Evolutionary conservation across 1,140 invertebrate genomes (phyloP).

Genomic region (Zaprionus capensis): DNA sequence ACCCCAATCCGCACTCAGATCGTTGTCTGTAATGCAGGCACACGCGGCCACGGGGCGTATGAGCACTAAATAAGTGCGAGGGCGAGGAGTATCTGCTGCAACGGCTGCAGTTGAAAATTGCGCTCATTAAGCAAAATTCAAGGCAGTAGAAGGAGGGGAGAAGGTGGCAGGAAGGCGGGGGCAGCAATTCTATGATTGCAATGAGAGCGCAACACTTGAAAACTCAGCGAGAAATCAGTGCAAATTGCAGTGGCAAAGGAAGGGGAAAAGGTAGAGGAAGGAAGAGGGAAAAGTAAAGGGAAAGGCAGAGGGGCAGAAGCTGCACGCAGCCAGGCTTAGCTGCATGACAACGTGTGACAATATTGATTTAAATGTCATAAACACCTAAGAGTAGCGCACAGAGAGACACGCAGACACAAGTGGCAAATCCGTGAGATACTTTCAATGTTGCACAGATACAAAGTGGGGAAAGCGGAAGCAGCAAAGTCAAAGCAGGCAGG

Average conservation of each 20-base stretch:
- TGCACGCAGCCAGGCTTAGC: background rate
- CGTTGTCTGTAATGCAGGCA: conserved; percentile 12
- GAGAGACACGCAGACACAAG: conserved; percentile 43
- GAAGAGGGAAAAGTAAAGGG: background rate
- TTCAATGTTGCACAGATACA: conserved; percentile 70
- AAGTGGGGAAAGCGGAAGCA: conserved; percentile 60
- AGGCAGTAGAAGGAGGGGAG: conserved; percentile 34
- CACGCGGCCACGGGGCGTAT: conserved; percentile 66
- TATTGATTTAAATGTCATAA: conserved; percentile 83
- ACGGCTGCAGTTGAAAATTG: conserved; percentile 52
- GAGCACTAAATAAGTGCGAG: conserved; percentile 76
- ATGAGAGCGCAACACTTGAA: conserved; percentile 53
- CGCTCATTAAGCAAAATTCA: conserved; percentile 81
- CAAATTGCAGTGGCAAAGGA: conserved; percentile 62
- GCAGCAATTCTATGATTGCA: conserved; percentile 59
- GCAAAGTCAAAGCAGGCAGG: conserved; percentile 51
- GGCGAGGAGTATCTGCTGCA: conserved; percentile 51
- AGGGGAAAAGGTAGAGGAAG: background rate
- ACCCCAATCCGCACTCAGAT: background rate
- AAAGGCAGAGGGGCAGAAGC: background rate
- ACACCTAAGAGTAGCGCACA: conserved; percentile 67
- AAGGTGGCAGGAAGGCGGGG: background rate
- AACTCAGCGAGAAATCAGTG: conserved; percentile 65
- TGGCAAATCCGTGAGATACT: conserved; percentile 78
- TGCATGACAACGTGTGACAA: conserved; percentile 53